Base-by-base conservation (phyloP, 53 echinoderm and acorn worm species). In the Mesocentrotus franciscanus region DNA sequence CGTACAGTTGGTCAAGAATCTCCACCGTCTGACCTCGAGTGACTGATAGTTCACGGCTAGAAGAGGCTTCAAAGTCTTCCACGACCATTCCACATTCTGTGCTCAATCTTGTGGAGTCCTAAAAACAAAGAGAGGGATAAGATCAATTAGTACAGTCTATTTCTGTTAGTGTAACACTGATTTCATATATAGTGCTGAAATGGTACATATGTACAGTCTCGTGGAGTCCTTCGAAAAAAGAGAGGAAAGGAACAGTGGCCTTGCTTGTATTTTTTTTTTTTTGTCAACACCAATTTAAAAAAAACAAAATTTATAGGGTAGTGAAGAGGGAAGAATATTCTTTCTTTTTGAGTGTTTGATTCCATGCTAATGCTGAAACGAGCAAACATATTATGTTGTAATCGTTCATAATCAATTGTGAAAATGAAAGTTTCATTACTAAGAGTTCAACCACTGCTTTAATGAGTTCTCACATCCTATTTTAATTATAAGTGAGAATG, bases 61-160 rank as follows among this genome's bases (percentile, higher is more conserved):
- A 95, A 2, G 96, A 79, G 15, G 98, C 98, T n/a, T 96, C 95
- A 91, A 97, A 98, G 93, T 98, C 98, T 57, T 98, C 97, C 1
- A 97, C 57, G 39, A 98, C 97, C 79, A 97, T 95, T 9, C 96
- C 97, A 57, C 97, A 96, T 85, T 98, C 98, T 16, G 96, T 95
- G 95, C 98, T 98, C 78, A 96, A 95, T 57, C 98, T 95, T 61
- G 70, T 64, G 24, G 96, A 95, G 49, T 98, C 98, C 98, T 98
- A 96, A 49, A 49, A 87, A 87, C 11, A 64, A 72, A 58, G 29
- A 85, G 61, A 95, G 12, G 76, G 78, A 56, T 35, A 74, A 56
- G 42, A 74, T 72, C 33, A 32, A 93, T 49, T 49, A 49, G 6
- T 49, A 49, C 0, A 5, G 49, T 49, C 17, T 64, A 64, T 49